phyloP scores from a whole-genome alignment of 2,113 vertebrate species.

The Colinus virginianus region DNA sequence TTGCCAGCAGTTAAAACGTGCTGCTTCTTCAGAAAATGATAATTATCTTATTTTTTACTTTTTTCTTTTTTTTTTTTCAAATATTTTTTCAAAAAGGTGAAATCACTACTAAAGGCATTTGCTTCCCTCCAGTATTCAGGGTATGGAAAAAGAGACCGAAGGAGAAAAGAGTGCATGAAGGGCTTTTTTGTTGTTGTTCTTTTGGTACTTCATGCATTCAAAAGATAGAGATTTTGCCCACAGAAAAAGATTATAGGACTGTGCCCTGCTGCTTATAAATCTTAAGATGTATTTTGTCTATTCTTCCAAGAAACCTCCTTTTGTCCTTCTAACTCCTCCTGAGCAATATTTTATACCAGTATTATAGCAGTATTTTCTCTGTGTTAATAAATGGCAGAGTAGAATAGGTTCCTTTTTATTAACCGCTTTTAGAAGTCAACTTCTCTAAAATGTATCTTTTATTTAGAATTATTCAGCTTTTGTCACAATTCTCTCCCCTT shows the following conservation, averaged over 20 bases:
- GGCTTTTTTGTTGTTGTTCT: background rate
- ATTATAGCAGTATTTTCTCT: background rate
- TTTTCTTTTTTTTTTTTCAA: background rate
- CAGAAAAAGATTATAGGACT: background rate
- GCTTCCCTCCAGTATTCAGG: background rate
- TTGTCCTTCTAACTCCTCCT: conserved; percentile 1
- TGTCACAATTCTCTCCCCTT: background rate
- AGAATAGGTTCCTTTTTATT: background rate
- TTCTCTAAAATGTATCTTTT: conserved; percentile 3
- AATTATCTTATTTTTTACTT: background rate
- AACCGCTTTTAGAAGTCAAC: background rate
- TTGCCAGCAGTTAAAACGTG: background rate
- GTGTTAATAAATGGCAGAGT: background rate
- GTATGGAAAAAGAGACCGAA: background rate
- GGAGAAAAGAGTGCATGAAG: background rate
- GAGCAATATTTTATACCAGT: conserved; percentile 17
- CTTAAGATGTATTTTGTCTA: background rate
- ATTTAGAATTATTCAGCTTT: conserved; percentile 17
- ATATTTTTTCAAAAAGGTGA: background rate
- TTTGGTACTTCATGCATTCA: background rate
- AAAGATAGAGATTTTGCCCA: background rate
- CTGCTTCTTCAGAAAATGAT: background rate
- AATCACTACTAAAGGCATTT: background rate
- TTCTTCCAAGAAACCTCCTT: background rate
- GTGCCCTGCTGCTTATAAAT: background rate